These are phyloP conservation scores for Megaceryle alcyon DNA, from an alignment of 2,797 vertebrate genomes.

Conservation along the genomic window DNA sequence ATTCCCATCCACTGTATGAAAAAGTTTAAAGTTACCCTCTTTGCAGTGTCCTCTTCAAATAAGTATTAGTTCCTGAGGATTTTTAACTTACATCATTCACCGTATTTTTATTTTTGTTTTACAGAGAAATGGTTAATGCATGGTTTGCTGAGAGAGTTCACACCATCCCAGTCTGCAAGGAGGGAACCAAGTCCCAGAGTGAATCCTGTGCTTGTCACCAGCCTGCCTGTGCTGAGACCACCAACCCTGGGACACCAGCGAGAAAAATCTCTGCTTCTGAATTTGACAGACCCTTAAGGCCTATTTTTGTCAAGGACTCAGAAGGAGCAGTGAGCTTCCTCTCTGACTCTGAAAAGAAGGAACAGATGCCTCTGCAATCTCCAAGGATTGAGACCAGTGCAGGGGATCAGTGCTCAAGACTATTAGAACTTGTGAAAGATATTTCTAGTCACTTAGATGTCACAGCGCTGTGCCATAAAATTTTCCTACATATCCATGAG, in stretches of 20 bases:
- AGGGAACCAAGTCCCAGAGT: conserved; percentile 72
- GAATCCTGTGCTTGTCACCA: conserved; percentile 76
- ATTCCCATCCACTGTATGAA: not conserved
- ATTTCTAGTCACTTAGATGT: conserved; percentile 97
- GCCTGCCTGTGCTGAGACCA: conserved; percentile 68
- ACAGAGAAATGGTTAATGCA: conserved; percentile 98
- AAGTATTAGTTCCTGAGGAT: not conserved
- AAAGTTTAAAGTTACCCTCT: not conserved
- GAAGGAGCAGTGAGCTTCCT: conserved; percentile 93
- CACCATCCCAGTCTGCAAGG: conserved; percentile 87
- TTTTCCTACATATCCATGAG: conserved; percentile 96
- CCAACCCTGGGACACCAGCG: conserved; percentile 82
- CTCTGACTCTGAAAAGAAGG: conserved; percentile 84
- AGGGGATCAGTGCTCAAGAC: conserved; percentile 88
- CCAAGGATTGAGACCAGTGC: conserved; percentile 68
- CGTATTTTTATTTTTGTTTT: conserved; percentile 33
- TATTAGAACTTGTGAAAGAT: conserved; percentile 94
- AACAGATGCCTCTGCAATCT: conserved; percentile 84
- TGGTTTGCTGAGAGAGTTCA: conserved; percentile 98
- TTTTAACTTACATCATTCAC: not conserved
- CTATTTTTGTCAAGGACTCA: conserved; percentile 93
- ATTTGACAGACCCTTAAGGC: conserved; percentile 93
- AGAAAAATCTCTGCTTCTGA: conserved; percentile 97
- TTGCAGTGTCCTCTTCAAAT: not conserved
- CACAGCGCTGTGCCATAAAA: conserved; percentile 95